These are phyloP conservation scores for Chloebia gouldiae DNA, from an alignment of 2,113 vertebrate genomes.

Conservation along the genomic window DNA sequence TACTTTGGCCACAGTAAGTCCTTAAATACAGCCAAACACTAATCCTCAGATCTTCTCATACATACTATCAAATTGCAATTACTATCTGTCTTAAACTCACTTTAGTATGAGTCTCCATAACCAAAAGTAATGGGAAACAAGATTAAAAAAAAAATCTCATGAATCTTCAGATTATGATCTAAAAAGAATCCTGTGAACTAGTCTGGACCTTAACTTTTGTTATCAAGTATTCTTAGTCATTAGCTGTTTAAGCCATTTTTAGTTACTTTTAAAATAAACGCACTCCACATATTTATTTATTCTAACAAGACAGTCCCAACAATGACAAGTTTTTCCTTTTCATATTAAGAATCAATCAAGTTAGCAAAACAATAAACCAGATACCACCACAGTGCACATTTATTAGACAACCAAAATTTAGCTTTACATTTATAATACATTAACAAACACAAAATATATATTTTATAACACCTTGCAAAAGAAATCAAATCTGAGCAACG, in stretches of 20 bases:
- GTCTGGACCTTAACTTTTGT: not conserved
- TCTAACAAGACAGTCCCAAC: not conserved
- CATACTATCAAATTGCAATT: not conserved
- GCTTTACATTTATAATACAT: constrained; percentile 25
- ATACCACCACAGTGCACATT: constrained; percentile 12
- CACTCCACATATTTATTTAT: not conserved
- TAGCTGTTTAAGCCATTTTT: not conserved
- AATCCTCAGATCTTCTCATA: not conserved
- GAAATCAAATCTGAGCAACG: constrained; percentile 2
- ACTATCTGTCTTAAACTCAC: not conserved
- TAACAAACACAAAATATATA: constrained; percentile 12
- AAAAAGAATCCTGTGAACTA: not conserved
- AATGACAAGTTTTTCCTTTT: not conserved
- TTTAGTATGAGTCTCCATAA: not conserved
- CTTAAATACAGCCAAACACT: not conserved
- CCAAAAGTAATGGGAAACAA: not conserved
- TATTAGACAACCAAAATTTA: constrained; percentile 37
- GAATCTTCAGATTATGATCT: not conserved
- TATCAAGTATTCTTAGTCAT: not conserved
- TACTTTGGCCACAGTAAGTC: not conserved
- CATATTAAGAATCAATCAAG: not conserved
- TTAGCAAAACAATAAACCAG: not conserved
- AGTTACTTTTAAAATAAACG: not conserved
- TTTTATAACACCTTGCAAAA: constrained; percentile 1
- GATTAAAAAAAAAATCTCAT: not conserved